A percentile compares a stretch with the other conserved stretches of the same genome.
phyloP scores from a whole-genome alignment of 2,797 vertebrate species.

The Tenualosa ilisha region DNA sequence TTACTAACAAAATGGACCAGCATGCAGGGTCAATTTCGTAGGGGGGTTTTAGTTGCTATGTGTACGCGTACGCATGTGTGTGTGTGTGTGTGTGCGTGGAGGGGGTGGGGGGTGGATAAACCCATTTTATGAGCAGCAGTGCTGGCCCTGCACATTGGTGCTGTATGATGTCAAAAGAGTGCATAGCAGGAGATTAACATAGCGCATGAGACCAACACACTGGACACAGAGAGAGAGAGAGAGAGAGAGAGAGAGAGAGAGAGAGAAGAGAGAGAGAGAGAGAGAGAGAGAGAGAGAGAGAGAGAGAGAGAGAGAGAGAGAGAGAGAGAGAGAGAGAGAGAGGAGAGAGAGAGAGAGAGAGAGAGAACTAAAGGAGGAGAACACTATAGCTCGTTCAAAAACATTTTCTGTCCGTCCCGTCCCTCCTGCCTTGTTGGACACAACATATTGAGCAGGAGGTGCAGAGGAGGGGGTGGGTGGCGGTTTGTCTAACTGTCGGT shows the following conservation, averaged over 20 bases:
- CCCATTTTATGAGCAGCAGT: constrained; percentile 39
- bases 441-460: constrained; percentile 31
- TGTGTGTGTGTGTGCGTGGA: constrained; percentile 21
- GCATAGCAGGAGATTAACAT: constrained; percentile 64
- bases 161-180: constrained; percentile 69
- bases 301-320: constrained; percentile 22
- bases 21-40: neutral
- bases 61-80: constrained; percentile 30
- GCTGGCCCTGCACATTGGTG: constrained; percentile 61
- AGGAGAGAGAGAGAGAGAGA: neutral
- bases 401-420: constrained; percentile 20
- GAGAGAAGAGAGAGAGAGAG: neutral
- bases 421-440: neutral
- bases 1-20: neutral
- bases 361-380: constrained; percentile 1
- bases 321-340: constrained; percentile 17
- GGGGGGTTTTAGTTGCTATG: neutral
- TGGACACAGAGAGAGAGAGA: constrained; percentile 24
- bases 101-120: constrained; percentile 50
- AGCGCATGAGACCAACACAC: constrained; percentile 51
- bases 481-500: neutral
- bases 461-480: constrained; percentile 14
- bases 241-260: constrained; percentile 26
- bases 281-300: neutral
- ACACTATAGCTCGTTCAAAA: constrained; percentile 48